phyloP scores from a whole-genome alignment of 2,797 vertebrate genomes.

The Channa striata region DNA sequence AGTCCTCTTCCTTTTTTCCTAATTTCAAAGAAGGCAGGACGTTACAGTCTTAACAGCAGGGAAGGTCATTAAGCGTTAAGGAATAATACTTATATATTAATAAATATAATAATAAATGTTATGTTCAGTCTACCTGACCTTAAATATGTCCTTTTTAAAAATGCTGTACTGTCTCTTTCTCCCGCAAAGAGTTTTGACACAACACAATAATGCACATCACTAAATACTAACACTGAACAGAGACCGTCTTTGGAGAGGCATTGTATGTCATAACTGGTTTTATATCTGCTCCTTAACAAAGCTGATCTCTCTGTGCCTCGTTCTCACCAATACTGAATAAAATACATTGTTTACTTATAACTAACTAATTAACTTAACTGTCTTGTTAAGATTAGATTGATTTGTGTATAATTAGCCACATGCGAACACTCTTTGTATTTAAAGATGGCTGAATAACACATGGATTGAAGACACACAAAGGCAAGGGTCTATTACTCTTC shows the following conservation, averaged over 20 bases:
- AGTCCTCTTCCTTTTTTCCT: slow-evolving; percentile 52
- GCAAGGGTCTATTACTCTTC: no score
- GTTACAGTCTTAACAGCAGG: slow-evolving; percentile 26
- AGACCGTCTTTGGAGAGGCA: slow-evolving; percentile 11
- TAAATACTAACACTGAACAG: slow-evolving; percentile 9
- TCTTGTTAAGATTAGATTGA: slow-evolving; percentile 11
- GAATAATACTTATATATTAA: slow-evolving; percentile 5
- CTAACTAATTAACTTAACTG: neutral
- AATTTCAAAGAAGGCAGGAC: slow-evolving; percentile 56
- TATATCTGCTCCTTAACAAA: slow-evolving; percentile 17
- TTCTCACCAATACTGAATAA: no score
- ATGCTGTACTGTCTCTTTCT: neutral
- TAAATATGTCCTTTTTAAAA: slow-evolving; percentile 3
- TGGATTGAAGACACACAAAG: slow-evolving; percentile 51
- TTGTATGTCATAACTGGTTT: slow-evolving; percentile 13
- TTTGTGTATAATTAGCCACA: slow-evolving; percentile 32
- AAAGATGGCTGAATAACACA: slow-evolving; percentile 21
- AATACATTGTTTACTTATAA: no score
- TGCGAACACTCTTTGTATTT: slow-evolving; percentile 24
- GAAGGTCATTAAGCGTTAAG: slow-evolving; percentile 31
- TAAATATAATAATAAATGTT: slow-evolving; percentile 11
- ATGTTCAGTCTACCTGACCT: neutral
- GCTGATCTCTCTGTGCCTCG: no score
- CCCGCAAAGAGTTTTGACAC: neutral
- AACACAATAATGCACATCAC: slow-evolving; percentile 21